Evolutionary conservation across 2,113 vertebrate species (phyloP), one percentile per base, ranked within the genome.

Genomic region (Pseudopipra pipra): DNA sequence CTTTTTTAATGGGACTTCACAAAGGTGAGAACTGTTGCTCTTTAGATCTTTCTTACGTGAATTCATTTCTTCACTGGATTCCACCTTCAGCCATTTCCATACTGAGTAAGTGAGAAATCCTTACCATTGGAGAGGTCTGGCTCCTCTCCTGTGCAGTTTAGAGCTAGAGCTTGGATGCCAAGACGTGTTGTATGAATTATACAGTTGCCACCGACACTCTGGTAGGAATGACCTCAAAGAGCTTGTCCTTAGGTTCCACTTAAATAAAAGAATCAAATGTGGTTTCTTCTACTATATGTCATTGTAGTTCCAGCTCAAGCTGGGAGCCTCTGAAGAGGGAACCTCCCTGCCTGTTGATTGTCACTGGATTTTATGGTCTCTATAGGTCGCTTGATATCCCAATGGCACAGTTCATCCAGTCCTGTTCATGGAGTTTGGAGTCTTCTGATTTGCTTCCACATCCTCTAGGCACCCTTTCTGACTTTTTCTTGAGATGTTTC

Each of bases 301-400:
- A n/a, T 7, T 51, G 59, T 24, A 41, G 35, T 61, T 81, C 19
- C 46, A 85, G 20, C 30, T 77, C 0, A 0, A 47, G 47, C 59
- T 63, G 74, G 41, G 43, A 73, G 20, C 43, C 41, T 68, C 76
- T 62, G 52, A 67, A 47, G 59, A 58, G 43, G 30, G 33, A 52
- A 58, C 31, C 8, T 22, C 27, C 41, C 25, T 1, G 2, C n/a
- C 25, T 62, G 25, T 33, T 1, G 0, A 28, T 46, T 76, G 56
- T 66, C 7, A 52, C 28, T 31, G 62, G 46, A 39, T 82, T 61
- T 52, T 52, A 44, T 44, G 67, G 30, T 46, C 23, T n/a, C 61
- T 75, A 2, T 17, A 47, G n/a, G 39, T 46, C 0, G 0, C 52
- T 54, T 61, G 62, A 30, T 75, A 46, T n/a, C 78, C 28, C 39